Evolutionary conservation across 2,797 vertebrate species (phyloP).

Genomic region (Anas bernieri): DNA sequence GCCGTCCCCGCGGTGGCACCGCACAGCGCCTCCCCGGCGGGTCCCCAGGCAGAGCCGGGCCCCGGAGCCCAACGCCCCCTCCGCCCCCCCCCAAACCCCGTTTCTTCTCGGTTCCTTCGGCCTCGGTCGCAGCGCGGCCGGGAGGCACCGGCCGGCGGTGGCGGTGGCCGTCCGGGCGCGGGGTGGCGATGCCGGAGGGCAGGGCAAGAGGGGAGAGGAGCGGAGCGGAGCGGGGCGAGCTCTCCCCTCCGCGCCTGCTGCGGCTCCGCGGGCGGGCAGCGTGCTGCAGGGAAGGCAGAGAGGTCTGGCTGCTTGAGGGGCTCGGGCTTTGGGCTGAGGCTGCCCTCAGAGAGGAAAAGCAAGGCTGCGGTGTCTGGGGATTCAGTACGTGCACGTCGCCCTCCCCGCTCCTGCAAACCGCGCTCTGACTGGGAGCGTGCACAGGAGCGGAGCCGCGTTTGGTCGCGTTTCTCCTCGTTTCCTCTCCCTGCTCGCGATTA

Average conservation of each 20-base stretch:
- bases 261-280: too few relatives aligned
- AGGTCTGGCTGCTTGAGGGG: not conserved
- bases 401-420: not conserved
- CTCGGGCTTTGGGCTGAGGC: not conserved
- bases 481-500: conserved; percentile 1
- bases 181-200: too few relatives aligned
- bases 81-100: too few relatives aligned
- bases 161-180: too few relatives aligned
- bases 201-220: too few relatives aligned
- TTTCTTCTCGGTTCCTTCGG: too few relatives aligned
- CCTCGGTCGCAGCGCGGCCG: too few relatives aligned
- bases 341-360: not conserved
- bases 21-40: conserved; percentile 50
- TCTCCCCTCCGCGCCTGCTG: too few relatives aligned
- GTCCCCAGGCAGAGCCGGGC: too few relatives aligned
- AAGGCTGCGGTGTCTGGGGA: not conserved
- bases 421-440: not conserved
- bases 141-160: too few relatives aligned
- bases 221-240: too few relatives aligned
- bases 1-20: not conserved
- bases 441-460: not conserved
- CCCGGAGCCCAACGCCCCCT: too few relatives aligned
- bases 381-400: not conserved
- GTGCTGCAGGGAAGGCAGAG: not conserved
- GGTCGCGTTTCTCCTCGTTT: not conserved